Conservation (phyloP, 64 coral and sea anemone genomes). For the Actinia tenebrosa region DNA sequence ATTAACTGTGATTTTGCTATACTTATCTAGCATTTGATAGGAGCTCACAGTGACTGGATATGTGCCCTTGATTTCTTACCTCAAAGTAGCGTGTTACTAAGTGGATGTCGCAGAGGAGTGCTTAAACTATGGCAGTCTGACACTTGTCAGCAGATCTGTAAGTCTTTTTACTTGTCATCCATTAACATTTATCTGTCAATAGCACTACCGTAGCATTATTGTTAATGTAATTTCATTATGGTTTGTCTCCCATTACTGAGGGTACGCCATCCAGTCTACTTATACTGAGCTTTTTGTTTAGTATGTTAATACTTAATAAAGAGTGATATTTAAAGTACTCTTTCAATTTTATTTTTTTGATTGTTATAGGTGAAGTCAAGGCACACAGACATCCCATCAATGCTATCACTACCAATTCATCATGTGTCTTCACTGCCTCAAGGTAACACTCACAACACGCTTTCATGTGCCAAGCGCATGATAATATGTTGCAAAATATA, state of each 20-base stretch:
- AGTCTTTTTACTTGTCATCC: conserved; percentile 14
- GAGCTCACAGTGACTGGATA: conserved; percentile 97
- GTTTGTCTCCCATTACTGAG: too few species aligned
- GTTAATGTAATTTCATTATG: too few species aligned
- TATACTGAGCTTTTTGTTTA: too few species aligned
- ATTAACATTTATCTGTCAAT: background rate
- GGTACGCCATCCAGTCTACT: too few species aligned
- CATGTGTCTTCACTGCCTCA: conserved; percentile 91
- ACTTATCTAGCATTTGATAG: conserved; percentile 63
- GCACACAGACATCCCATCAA: conserved; percentile 96
- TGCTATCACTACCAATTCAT: conserved; percentile 90
- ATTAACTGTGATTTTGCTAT: background rate
- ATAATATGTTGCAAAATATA: too few species aligned
- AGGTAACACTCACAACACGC: conserved; percentile 34
- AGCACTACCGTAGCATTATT: too few species aligned
- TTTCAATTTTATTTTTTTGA: too few species aligned
- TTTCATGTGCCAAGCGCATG: too few species aligned
- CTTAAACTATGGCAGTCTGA: conserved; percentile 89
- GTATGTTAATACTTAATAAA: too few species aligned
- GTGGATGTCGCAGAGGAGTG: conserved; percentile 89
- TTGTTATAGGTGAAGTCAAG: conserved; percentile 70
- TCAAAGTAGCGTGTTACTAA: conserved; percentile 71
- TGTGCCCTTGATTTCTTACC: conserved; percentile 83
- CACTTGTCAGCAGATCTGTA: conserved; percentile 70
- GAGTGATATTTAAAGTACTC: too few species aligned